phyloP scores from a whole-genome alignment of 2,797 vertebrate species.

The Falco naumanni region DNA sequence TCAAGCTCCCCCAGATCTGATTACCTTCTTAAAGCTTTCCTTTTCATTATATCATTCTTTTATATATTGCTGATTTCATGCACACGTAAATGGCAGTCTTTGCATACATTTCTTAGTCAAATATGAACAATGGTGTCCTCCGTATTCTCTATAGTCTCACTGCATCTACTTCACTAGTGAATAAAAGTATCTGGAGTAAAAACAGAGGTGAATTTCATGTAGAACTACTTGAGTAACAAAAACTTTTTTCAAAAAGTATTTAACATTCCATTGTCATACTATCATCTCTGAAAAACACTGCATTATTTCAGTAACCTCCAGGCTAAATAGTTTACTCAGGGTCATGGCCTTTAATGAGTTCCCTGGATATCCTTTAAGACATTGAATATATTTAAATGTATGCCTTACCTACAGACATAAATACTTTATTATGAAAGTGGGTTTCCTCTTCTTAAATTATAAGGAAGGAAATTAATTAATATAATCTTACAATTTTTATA shows the following conservation, averaged over 20 bases:
- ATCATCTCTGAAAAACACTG: background rate
- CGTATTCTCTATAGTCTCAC: background rate
- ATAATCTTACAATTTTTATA: background rate
- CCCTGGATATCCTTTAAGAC: background rate
- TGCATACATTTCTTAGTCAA: background rate
- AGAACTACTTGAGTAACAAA: background rate
- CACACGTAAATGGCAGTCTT: background rate
- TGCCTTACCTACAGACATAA: background rate
- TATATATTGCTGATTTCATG: background rate
- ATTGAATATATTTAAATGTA: background rate
- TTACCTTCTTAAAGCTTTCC: background rate
- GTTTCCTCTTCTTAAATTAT: background rate
- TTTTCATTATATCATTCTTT: background rate
- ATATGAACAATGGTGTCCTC: accelerated
- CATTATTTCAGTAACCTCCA: constrained; percentile 1
- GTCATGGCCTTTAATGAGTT: constrained; percentile 11
- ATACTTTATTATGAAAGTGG: background rate
- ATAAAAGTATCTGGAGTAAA: background rate
- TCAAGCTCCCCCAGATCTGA: background rate
- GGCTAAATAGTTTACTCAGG: background rate
- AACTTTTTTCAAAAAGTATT: background rate
- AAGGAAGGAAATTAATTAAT: background rate
- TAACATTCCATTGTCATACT: background rate
- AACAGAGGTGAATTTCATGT: background rate
- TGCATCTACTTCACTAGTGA: background rate